Evolutionary conservation across 2,888 invertebrate species (phyloP).

Genomic region (Diaprepes abbreviatus): DNA sequence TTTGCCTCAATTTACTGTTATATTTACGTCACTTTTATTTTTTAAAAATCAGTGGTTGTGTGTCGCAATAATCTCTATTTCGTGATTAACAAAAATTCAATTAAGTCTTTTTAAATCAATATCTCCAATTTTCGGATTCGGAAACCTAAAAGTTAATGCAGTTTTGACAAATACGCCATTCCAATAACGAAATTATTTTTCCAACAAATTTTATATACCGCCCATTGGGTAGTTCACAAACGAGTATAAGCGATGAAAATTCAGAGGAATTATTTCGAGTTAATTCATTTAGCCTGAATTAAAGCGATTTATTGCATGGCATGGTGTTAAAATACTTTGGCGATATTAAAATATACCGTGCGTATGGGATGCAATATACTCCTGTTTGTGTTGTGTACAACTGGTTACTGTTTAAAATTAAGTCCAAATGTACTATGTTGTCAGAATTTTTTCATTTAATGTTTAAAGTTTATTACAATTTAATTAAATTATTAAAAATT

Average conservation of each 20-base stretch:
- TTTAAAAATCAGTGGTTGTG: background rate
- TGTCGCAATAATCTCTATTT: background rate
- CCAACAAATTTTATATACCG: slow-evolving; percentile 13
- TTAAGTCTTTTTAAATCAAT: background rate
- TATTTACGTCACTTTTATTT: too few relatives aligned
- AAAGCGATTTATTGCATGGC: slow-evolving; percentile 16
- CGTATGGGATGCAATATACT: background rate
- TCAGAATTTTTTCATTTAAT: too few relatives aligned
- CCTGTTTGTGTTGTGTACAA: background rate
- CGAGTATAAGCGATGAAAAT: background rate
- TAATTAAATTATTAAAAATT: too few relatives aligned
- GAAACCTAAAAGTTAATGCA: slow-evolving; percentile 1
- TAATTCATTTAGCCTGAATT: slow-evolving; percentile 29
- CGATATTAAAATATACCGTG: slow-evolving; percentile 26
- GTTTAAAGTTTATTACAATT: too few relatives aligned
- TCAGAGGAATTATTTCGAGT: slow-evolving; percentile 15
- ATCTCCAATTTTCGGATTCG: background rate
- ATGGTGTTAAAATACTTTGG: slow-evolving; percentile 16
- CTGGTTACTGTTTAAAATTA: too few relatives aligned
- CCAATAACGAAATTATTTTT: slow-evolving; percentile 4
- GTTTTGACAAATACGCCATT: slow-evolving; percentile 6
- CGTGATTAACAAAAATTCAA: background rate
- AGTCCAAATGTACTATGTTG: too few relatives aligned
- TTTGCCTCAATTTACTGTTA: too few relatives aligned
- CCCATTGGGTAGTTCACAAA: background rate